Evolutionary conservation across 2,888 invertebrate genomes (phyloP), one percentile per base, ranked within the genome.

Genomic region (Fragum fragum): DNA sequence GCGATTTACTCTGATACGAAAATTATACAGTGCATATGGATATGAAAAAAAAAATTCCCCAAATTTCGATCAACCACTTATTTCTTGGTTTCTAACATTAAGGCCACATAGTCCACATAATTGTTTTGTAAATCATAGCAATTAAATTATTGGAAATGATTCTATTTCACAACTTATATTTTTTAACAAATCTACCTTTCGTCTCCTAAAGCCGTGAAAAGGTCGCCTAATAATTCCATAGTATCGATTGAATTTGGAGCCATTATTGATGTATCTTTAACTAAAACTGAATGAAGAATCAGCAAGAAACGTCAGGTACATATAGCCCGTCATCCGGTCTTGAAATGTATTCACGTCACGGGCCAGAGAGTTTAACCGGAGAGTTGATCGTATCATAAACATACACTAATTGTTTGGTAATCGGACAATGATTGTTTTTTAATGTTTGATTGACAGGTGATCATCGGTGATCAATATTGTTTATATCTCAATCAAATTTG

Each of bases 391-490:
- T 32, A 66, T 66, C 66, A 39, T 39, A 66, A 23, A 18, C 39
- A 9, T 9, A 36, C 14, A 66, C 66, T 39, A 66, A 66, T 66
- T 66, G 39, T 21, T 47, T 28, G 69, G 26, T 69, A 69, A 69
- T 69, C 23, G 23, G 42, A 69, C 52, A 21, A 47, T 69, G 28
- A 69, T 36, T 69, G 69, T 52, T 69, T 52, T 69, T 42, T 28
- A 47, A n/a, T 69, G 69, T 52, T 39, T 39, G 29, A 39, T 28
- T 69, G 42, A 69, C 42, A 39, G 69, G 69, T 69, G 47, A 69
- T 69, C 69, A 52, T 28, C 21, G 47, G 42, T 26, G 47, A 69
- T 69, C 69, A 69, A 63, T 63, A 63, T 63, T 63, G 29, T 29
- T 63, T 63, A 26, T 32, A 32, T 32, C 36, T 63, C n/a, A 23